These are phyloP conservation scores for Phocoena phocoena DNA, from an alignment of 2,113 vertebrate species.

Conservation along the genomic window DNA sequence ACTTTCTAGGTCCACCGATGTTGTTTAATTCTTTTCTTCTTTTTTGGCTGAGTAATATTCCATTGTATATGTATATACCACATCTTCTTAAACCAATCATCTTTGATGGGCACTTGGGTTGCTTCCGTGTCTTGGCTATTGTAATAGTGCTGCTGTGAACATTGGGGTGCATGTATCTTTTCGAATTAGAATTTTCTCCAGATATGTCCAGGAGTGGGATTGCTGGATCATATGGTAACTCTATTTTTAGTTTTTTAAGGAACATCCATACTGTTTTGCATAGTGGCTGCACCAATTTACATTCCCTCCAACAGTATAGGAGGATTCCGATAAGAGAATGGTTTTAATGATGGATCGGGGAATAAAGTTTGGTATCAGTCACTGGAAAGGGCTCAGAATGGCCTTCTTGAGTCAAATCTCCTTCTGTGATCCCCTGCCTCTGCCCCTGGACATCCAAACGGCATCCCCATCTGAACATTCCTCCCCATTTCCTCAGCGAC, in stretches of 20 bases:
- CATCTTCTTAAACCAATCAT: no score
- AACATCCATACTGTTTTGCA: neutral
- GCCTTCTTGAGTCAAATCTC: neutral
- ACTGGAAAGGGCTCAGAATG: neutral
- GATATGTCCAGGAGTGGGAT: neutral
- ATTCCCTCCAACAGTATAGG: neutral
- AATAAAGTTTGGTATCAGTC: neutral
- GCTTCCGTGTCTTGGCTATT: no score
- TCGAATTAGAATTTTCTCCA: neutral
- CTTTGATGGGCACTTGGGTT: no score
- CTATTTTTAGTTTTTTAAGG: neutral
- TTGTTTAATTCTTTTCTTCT: no score
- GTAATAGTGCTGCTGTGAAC: no score
- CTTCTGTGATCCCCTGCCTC: neutral
- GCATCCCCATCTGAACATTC: neutral
- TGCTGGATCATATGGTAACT: neutral
- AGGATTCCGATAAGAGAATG: neutral
- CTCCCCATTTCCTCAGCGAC: neutral
- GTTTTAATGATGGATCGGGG: neutral
- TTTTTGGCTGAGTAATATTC: no score
- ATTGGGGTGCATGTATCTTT: no score
- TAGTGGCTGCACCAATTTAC: neutral
- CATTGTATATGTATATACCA: no score
- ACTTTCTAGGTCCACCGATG: no score
- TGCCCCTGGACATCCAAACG: no score